These are phyloP conservation scores for Plectropomus leopardus DNA, from an alignment of 2,113 vertebrate genomes.

Conservation along the genomic window DNA sequence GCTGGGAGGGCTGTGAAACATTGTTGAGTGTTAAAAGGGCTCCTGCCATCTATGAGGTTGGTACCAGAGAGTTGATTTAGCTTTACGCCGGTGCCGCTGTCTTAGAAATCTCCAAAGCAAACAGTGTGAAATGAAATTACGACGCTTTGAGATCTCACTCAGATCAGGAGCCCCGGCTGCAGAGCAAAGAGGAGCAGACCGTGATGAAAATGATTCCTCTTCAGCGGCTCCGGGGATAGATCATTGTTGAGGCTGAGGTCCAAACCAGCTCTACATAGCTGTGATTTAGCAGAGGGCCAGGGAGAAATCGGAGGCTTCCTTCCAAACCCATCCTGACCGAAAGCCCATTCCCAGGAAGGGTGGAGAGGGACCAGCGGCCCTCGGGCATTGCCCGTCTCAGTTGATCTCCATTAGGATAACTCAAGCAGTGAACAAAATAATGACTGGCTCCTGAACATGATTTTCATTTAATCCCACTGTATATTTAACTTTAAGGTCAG, in stretches of 20 bases:
- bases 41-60: conserved; percentile 30
- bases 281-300: conserved; percentile 62
- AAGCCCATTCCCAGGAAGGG: conserved; percentile 70
- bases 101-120: conserved; percentile 48
- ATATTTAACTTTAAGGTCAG: conserved; percentile 49
- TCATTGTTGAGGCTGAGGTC: conserved; percentile 59
- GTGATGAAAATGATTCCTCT: conserved; percentile 65
- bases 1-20: conserved; percentile 54
- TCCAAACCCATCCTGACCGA: conserved; percentile 69
- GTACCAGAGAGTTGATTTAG: conserved; percentile 26
- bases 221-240: conserved; percentile 56
- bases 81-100: conserved; percentile 37
- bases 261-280: conserved; percentile 66
- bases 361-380: conserved; percentile 64
- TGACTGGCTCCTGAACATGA: conserved; percentile 50
- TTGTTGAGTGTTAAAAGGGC: conserved; percentile 34
- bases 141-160: conserved; percentile 38
- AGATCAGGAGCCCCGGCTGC: conserved; percentile 32
- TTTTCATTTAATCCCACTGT: conserved; percentile 37
- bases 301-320: conserved; percentile 57
- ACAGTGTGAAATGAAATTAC: conserved; percentile 56
- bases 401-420: conserved; percentile 63
- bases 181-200: conserved; percentile 31
- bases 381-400: conserved; percentile 64
- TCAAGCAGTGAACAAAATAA: conserved; percentile 46